Evolutionary conservation across 2,888 invertebrate species (phyloP).

Genomic region (Actias luna): DNA sequence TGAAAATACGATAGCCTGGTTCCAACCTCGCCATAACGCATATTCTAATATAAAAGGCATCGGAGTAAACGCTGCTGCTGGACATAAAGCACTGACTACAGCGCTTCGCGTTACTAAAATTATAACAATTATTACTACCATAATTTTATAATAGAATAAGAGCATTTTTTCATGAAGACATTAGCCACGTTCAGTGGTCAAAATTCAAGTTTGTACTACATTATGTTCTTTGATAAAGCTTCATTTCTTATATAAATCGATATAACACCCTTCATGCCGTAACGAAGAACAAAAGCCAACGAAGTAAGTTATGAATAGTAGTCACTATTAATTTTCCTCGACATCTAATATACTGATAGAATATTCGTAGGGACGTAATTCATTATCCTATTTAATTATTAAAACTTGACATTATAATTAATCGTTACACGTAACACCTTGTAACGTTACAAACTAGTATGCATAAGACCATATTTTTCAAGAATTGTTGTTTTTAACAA

Average conservation of each 20-base stretch:
- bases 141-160: not conserved
- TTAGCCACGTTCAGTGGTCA: not conserved
- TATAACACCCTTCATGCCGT: not conserved
- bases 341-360: not conserved
- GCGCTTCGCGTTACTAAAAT: not conserved
- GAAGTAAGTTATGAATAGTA: not conserved
- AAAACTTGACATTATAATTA: not conserved
- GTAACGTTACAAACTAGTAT: not conserved
- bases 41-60: constrained; percentile 77
- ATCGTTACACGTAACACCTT: not conserved
- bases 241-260: not conserved
- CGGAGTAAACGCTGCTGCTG: constrained; percentile 39
- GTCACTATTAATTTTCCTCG: not conserved
- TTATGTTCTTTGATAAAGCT: not conserved
- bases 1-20: constrained; percentile 73
- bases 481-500: not conserved
- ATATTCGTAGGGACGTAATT: not conserved
- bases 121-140: constrained; percentile 1
- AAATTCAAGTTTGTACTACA: too few relatives aligned
- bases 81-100: constrained; percentile 37
- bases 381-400: not conserved
- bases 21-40: constrained; percentile 79
- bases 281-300: not conserved
- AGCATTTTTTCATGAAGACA: not conserved
- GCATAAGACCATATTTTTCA: not conserved